Conservation (phyloP, 1,140 invertebrate species). For the Coenobita brevimanus region DNA sequence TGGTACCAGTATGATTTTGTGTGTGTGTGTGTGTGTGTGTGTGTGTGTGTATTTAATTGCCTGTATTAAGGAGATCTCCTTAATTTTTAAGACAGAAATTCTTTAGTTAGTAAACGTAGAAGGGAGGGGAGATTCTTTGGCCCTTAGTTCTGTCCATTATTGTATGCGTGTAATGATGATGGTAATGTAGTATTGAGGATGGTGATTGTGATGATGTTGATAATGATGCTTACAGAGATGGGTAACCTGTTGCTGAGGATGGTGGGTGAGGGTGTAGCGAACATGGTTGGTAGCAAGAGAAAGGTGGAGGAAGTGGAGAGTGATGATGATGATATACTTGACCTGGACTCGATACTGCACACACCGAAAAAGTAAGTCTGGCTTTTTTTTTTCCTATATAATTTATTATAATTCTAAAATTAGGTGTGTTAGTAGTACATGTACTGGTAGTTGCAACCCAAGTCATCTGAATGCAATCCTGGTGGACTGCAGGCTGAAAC, state of each 20-base stretch:
- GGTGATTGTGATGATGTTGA: not conserved
- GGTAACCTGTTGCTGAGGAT: conserved; percentile 27
- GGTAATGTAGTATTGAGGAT: not conserved
- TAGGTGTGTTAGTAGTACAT: no score
- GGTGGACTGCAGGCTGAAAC: no score
- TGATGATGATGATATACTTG: conserved; percentile 39
- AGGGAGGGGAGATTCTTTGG: no score
- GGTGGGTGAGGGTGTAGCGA: conserved; percentile 24
- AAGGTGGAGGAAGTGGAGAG: conserved; percentile 50
- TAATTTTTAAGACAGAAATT: no score
- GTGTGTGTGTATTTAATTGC: conserved; percentile 4
- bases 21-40: not conserved
- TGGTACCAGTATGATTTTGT: no score
- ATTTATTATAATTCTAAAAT: no score
- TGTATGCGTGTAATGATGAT: not conserved
- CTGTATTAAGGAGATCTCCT: not conserved
- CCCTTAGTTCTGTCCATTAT: no score
- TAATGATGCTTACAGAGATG: conserved; percentile 9
- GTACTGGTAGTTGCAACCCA: no score
- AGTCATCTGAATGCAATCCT: no score
- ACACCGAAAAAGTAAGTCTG: conserved; percentile 54
- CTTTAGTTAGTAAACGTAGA: no score
- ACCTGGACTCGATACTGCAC: conserved; percentile 40
- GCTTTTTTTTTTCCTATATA: no score
- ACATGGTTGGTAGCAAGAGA: conserved; percentile 40